Evolutionary conservation across 2,888 invertebrate genomes (phyloP).

Genomic region (Netelia inedita): DNA sequence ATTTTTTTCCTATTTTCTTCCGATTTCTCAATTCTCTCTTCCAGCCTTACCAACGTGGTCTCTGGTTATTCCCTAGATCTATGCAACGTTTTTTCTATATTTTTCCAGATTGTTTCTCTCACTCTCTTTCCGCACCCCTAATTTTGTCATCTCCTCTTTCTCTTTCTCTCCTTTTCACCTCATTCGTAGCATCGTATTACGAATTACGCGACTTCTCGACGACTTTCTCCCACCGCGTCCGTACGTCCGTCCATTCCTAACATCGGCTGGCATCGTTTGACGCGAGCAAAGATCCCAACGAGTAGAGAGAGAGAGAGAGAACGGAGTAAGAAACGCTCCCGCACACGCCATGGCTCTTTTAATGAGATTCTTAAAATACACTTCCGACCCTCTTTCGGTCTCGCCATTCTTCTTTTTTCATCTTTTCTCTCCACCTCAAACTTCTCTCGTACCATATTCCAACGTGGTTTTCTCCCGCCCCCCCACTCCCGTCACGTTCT

Average conservation of each 20-base stretch:
- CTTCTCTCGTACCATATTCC: slow-evolving; percentile 18
- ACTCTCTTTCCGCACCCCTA: slow-evolving; percentile 31
- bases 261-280: slow-evolving; percentile 51
- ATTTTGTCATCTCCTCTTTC: slow-evolving; percentile 27
- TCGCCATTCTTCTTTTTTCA: slow-evolving; percentile 47
- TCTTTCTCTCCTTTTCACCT: slow-evolving; percentile 39
- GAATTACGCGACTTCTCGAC: slow-evolving; percentile 64
- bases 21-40: slow-evolving; percentile 15
- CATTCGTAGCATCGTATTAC: slow-evolving; percentile 65
- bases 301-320: slow-evolving; percentile 38
- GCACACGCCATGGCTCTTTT: slow-evolving; percentile 64
- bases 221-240: slow-evolving; percentile 53
- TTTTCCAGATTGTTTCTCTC: slow-evolving; percentile 61
- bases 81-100: slow-evolving; percentile 26
- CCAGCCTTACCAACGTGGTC: neutral
- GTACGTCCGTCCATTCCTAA: slow-evolving; percentile 44
- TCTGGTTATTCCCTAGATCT: neutral
- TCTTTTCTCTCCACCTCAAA: slow-evolving; percentile 43
- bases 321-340: slow-evolving; percentile 16
- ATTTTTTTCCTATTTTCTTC: slow-evolving; percentile 32
- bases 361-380: slow-evolving; percentile 74
- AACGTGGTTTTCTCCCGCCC: slow-evolving; percentile 46
- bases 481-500: slow-evolving; percentile 26
- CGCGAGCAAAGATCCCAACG: slow-evolving; percentile 38
- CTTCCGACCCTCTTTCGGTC: slow-evolving; percentile 62